These are phyloP conservation scores for Drosophila gunungcola DNA, from an alignment of 1,140 invertebrate genomes.

Conservation along the genomic window DNA sequence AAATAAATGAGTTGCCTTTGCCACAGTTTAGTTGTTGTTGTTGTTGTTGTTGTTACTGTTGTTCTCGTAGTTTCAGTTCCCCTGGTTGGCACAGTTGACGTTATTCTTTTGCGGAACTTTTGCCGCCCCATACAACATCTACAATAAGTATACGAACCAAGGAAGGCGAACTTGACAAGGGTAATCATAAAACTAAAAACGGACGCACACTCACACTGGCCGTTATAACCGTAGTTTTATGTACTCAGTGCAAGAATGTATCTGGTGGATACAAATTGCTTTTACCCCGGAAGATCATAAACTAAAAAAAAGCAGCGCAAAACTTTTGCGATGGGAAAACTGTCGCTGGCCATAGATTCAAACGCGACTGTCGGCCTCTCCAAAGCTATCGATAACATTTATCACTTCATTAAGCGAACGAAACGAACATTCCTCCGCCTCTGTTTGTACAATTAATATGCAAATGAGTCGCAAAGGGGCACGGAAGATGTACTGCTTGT, in stretches of 20 bases:
- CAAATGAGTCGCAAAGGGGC: slow-evolving; percentile 58
- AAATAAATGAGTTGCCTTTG: slow-evolving; percentile 82
- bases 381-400: slow-evolving; percentile 62
- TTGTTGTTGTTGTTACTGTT: slow-evolving; percentile 30
- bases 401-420: slow-evolving; percentile 72
- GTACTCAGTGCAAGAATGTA: slow-evolving; percentile 33
- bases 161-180: slow-evolving; percentile 20
- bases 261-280: slow-evolving; percentile 24
- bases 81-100: slow-evolving; percentile 63
- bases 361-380: slow-evolving; percentile 39
- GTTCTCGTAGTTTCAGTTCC: slow-evolving; percentile 19
- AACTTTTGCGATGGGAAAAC: slow-evolving; percentile 19
- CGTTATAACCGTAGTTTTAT: slow-evolving; percentile 44
- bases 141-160: slow-evolving; percentile 14
- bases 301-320: neutral
- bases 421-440: slow-evolving; percentile 46
- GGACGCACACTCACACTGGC: slow-evolving; percentile 12
- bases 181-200: slow-evolving; percentile 62
- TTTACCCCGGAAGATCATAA: slow-evolving; percentile 17
- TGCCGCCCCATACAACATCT: slow-evolving; percentile 38
- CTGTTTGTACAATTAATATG: slow-evolving; percentile 83
- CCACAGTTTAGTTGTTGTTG: slow-evolving; percentile 50
- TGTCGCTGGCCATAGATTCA: slow-evolving; percentile 43
- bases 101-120: slow-evolving; percentile 70
- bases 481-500: slow-evolving; percentile 25